Evolutionary conservation across 2,888 invertebrate genomes (phyloP).

Genomic region (Gastrophysa polygoni): DNA sequence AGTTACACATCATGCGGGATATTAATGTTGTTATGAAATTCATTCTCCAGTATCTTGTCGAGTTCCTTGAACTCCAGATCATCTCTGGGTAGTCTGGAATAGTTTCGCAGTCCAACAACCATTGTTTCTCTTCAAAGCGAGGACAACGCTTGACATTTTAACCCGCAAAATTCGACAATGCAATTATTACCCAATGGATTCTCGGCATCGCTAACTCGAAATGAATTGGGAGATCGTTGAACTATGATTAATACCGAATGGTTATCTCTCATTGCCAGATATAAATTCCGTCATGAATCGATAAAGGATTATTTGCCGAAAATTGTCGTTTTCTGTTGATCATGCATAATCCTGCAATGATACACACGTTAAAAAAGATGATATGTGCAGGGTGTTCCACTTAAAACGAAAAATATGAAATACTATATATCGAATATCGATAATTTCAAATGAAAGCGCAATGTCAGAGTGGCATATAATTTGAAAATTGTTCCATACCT

Average conservation of each 20-base stretch:
- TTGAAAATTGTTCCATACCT: too few relatives aligned
- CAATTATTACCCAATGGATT: background rate
- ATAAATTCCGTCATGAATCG: background rate
- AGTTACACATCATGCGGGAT: background rate
- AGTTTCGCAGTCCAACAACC: background rate
- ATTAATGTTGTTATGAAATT: background rate
- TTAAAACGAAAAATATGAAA: too few relatives aligned
- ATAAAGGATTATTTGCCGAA: background rate
- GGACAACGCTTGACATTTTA: background rate
- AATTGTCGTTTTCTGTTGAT: too few relatives aligned
- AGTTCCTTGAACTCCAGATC: background rate
- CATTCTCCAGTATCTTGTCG: background rate
- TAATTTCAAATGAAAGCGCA: too few relatives aligned
- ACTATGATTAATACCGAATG: background rate
- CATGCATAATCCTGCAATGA: too few relatives aligned
- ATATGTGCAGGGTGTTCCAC: too few relatives aligned
- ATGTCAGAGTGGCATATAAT: too few relatives aligned
- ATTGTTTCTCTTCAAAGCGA: background rate
- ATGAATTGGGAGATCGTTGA: background rate
- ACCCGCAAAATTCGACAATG: background rate
- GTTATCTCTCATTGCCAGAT: background rate
- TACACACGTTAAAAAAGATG: too few relatives aligned
- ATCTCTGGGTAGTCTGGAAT: background rate
- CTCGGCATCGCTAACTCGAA: background rate
- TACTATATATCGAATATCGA: too few relatives aligned